phyloP scores from a whole-genome alignment of 2,113 vertebrate species.

The Dissostichus mawsoni region DNA sequence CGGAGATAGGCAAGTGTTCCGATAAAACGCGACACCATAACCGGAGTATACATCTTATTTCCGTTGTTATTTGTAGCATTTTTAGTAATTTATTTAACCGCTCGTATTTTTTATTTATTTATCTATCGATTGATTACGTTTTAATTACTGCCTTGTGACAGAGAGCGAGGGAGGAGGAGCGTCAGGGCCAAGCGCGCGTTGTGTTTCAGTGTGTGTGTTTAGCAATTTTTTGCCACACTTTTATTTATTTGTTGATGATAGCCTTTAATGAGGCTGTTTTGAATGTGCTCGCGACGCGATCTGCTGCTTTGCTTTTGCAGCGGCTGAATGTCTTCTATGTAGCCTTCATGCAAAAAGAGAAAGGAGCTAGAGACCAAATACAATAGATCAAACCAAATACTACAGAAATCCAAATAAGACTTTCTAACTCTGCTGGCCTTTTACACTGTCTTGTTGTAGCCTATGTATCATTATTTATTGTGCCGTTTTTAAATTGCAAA shows the following conservation, averaged over 20 bases:
- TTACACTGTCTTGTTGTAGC: constrained; percentile 45
- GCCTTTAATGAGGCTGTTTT: constrained; percentile 61
- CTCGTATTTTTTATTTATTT: constrained; percentile 73
- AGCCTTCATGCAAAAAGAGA: constrained; percentile 66
- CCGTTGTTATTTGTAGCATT: constrained; percentile 6
- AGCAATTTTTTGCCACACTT: constrained; percentile 29
- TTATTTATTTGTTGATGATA: constrained; percentile 61
- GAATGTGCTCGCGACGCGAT: constrained; percentile 61
- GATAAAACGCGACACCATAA: constrained; percentile 66
- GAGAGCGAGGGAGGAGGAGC: constrained; percentile 81
- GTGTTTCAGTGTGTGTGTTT: constrained; percentile 44
- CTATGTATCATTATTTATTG: constrained; percentile 37
- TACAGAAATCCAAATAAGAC: constrained; percentile 74
- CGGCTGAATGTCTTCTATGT: constrained; percentile 68
- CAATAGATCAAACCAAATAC: constrained; percentile 77
- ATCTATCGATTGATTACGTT: constrained; percentile 88
- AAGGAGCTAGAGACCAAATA: constrained; percentile 81
- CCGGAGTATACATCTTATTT: constrained; percentile 61
- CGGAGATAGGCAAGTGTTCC: constrained; percentile 87
- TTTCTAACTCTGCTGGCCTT: constrained; percentile 69
- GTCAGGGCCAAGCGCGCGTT: constrained; percentile 72
- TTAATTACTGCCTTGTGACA: constrained; percentile 87
- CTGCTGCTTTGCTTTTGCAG: constrained; percentile 62
- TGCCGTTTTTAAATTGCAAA: constrained; percentile 66
- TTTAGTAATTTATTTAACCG: constrained; percentile 60